Conservation (phyloP, 2,113 vertebrate species). For the Chloroceryle aenea region DNA sequence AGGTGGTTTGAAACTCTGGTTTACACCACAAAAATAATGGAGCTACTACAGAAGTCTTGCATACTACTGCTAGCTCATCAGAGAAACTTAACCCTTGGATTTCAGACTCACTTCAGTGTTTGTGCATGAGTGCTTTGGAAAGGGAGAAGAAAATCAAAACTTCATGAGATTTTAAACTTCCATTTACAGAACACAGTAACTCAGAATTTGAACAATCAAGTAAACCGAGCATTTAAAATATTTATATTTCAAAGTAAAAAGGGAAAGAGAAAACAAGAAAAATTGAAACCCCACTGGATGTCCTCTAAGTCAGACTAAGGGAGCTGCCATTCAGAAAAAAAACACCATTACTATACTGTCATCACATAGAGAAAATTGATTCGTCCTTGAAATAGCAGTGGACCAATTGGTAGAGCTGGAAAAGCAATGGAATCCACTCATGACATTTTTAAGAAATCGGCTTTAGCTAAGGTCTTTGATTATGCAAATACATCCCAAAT, state of each 20-base stretch:
- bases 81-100: not conserved
- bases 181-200: not conserved
- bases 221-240: not conserved
- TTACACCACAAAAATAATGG: not conserved
- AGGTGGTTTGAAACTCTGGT: not conserved
- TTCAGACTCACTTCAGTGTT: rapidly evolving
- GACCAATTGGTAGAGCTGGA: not conserved
- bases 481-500: not conserved
- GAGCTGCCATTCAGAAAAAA: conserved; percentile 35
- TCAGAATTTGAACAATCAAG: not conserved
- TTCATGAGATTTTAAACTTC: not conserved
- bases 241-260: not conserved
- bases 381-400: not conserved
- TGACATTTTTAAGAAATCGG: not conserved
- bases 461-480: not conserved
- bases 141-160: not conserved
- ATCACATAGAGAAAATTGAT: not conserved
- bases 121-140: not conserved
- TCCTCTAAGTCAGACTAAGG: conserved; percentile 28
- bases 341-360: not conserved
- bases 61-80: not conserved
- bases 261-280: not conserved
- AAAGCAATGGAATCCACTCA: not conserved
- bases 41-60: not conserved
- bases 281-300: not conserved